Percentiles rank a stretch among this genome's conserved stretches.
Evolutionary conservation across 2,113 vertebrate genomes (phyloP).

Genomic region (Empidonax traillii): DNA sequence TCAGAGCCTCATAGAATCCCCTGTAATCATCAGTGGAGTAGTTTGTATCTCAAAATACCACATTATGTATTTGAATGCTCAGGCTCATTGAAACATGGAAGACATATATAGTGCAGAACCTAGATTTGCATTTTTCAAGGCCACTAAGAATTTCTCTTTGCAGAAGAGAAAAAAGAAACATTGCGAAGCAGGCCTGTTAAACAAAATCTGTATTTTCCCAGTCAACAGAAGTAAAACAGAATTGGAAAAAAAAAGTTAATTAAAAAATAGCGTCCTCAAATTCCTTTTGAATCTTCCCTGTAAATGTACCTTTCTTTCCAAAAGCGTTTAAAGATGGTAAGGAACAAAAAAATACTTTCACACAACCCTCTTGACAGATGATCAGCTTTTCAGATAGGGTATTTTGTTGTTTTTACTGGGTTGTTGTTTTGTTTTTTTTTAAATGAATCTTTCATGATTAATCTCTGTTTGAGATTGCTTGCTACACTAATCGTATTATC

Average conservation of each 20-base stretch:
- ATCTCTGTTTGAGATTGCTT: not conserved
- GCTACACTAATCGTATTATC: not conserved
- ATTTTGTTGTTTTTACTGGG: not conserved
- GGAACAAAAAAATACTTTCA: not conserved
- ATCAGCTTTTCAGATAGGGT: not conserved
- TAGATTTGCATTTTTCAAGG: not conserved
- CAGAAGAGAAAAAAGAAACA: not conserved
- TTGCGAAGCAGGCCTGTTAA: not conserved
- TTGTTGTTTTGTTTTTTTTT: accelerated
- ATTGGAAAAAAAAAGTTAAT: not conserved
- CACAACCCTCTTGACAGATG: not conserved
- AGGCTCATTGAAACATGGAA: not conserved
- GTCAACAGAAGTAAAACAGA: not conserved
- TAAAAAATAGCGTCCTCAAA: not conserved
- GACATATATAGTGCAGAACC: not conserved
- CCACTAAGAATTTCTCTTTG: not conserved
- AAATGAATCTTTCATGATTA: not conserved
- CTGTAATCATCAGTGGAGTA: too few species aligned
- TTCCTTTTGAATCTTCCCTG: not conserved
- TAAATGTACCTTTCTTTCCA: not conserved
- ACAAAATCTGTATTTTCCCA: not conserved
- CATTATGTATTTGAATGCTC: not conserved
- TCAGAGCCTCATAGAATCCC: too few species aligned
- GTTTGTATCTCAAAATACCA: not conserved
- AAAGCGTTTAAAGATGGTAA: not conserved